phyloP scores from a whole-genome alignment of 2,888 invertebrate species.

The Drosophila planitibia region DNA sequence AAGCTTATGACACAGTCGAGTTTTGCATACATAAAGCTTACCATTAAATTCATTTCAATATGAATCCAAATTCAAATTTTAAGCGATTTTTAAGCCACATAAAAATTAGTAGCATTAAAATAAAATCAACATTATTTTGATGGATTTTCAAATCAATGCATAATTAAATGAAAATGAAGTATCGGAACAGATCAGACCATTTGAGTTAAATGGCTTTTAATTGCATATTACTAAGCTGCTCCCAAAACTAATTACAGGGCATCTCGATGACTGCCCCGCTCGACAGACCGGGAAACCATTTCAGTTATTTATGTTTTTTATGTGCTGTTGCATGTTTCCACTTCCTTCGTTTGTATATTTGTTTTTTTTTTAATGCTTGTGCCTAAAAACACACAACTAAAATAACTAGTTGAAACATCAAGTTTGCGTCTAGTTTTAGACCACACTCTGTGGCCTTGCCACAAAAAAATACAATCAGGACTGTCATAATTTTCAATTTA shows the following conservation, averaged over 20 bases:
- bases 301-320: slow-evolving; percentile 14
- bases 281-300: background rate
- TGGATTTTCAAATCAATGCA: background rate
- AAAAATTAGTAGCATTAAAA: background rate
- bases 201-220: background rate
- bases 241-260: slow-evolving; percentile 11
- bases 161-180: background rate
- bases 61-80: slow-evolving; percentile 5
- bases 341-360: slow-evolving; percentile 37
- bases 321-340: slow-evolving; percentile 32
- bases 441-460: slow-evolving; percentile 48
- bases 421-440: slow-evolving; percentile 6
- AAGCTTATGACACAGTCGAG: slow-evolving; percentile 61
- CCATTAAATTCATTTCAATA: slow-evolving; percentile 19
- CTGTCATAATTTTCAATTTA: slow-evolving; percentile 69
- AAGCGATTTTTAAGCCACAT: background rate
- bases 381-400: slow-evolving; percentile 7
- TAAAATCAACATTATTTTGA: background rate
- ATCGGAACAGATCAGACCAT: background rate
- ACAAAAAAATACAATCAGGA: slow-evolving; percentile 42
- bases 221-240: background rate
- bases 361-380: slow-evolving; percentile 16
- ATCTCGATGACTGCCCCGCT: background rate
- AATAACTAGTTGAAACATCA: slow-evolving; percentile 40
- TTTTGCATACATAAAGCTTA: slow-evolving; percentile 15